Evolutionary conservation across 2,888 invertebrate genomes (phyloP).

Genomic region (Lycaena phlaeas): DNA sequence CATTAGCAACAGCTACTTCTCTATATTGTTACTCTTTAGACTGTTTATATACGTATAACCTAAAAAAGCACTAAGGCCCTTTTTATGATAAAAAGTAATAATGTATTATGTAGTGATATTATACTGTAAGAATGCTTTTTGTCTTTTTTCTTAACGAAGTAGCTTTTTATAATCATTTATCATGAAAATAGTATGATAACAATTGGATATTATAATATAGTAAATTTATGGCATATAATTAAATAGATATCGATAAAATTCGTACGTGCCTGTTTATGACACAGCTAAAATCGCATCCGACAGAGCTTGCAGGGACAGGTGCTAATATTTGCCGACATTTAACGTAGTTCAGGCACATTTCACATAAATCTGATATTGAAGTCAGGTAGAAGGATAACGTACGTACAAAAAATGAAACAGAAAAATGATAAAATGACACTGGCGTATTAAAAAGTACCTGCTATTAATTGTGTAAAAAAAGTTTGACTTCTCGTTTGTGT

Average conservation of each 20-base stretch:
- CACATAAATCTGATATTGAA: conserved; percentile 16
- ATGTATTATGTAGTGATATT: no score
- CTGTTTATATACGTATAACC: no score
- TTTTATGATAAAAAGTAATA: no score
- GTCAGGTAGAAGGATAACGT: conserved; percentile 10
- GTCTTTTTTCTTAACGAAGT: no score
- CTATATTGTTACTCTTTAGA: no score
- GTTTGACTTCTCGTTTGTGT: background rate
- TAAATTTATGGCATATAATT: no score
- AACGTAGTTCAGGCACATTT: conserved; percentile 14
- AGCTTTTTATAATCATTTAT: no score
- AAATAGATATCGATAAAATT: conserved; percentile 18
- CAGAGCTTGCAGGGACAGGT: conserved; percentile 53
- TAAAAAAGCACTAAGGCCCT: no score
- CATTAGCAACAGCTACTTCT: no score
- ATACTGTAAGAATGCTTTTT: no score
- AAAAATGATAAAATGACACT: conserved; percentile 5
- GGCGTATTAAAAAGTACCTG: background rate
- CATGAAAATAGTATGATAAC: no score
- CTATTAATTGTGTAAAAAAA: background rate
- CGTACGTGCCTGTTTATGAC: conserved; percentile 13
- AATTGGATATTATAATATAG: no score
- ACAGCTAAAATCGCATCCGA: conserved; percentile 26
- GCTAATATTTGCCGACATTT: conserved; percentile 22
- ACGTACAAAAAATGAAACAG: conserved; percentile 1